Conservation (phyloP, 2,888 invertebrate genomes). For the Operophtera brumata region DNA sequence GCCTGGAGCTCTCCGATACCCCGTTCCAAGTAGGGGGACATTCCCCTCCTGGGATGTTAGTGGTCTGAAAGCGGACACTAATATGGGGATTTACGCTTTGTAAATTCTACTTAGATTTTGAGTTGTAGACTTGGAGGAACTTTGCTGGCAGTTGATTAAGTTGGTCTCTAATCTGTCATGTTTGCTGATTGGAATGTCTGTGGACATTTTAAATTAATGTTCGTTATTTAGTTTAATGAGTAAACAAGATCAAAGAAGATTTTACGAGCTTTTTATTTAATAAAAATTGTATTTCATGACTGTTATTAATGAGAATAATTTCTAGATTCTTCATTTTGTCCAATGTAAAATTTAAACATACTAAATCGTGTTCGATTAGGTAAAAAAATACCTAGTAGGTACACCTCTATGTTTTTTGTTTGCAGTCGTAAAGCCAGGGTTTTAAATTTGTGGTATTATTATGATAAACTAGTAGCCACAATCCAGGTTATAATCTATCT, state of each 20-base stretch:
- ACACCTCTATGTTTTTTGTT: no score
- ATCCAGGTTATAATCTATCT: no score
- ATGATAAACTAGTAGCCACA: no score
- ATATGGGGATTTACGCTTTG: constrained; percentile 48
- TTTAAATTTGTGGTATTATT: no score
- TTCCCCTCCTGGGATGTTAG: constrained; percentile 22
- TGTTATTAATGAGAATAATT: background rate
- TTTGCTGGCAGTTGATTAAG: constrained; percentile 13
- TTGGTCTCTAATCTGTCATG: constrained; percentile 1
- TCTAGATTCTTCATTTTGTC: background rate
- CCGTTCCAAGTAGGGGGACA: constrained; percentile 12
- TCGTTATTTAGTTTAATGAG: constrained; percentile 11
- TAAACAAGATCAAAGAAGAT: background rate
- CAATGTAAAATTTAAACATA: no score
- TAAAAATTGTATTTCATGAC: constrained; percentile 3
- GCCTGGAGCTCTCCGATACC: constrained; percentile 36
- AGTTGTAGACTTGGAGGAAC: constrained; percentile 29
- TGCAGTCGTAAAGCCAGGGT: no score
- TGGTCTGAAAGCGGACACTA: constrained; percentile 41
- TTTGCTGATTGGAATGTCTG: constrained; percentile 1
- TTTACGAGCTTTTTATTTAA: constrained; percentile 1
- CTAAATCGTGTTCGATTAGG: no score
- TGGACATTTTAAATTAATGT: constrained; percentile 6
- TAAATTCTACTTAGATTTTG: constrained; percentile 41
- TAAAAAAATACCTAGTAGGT: no score